Evolutionary conservation across 2,113 vertebrate species (phyloP).

Genomic region (Oncorhynchus kisutch): DNA sequence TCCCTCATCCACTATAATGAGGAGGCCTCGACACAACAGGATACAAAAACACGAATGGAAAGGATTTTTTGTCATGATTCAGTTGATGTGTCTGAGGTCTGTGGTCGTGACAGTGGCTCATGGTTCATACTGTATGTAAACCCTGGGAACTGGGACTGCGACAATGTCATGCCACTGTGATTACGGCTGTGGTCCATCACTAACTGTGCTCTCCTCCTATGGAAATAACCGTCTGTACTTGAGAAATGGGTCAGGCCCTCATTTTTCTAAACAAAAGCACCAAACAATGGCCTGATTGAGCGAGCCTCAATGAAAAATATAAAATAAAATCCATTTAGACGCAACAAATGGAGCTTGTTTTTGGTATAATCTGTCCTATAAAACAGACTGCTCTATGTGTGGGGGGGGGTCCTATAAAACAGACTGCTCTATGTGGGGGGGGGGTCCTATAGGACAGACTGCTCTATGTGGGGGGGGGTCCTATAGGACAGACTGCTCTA

Average conservation of each 20-base stretch:
- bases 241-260: constrained; percentile 42
- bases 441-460: no score
- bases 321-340: background rate
- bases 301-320: constrained; percentile 6
- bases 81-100: background rate
- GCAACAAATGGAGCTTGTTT: background rate
- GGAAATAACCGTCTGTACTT: background rate
- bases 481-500: no score
- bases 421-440: no score
- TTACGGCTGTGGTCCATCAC: background rate
- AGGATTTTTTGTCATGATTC: background rate
- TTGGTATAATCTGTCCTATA: no score
- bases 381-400: no score
- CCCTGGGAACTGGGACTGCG: background rate
- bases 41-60: background rate
- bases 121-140: background rate
- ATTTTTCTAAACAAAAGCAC: constrained; percentile 21
- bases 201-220: background rate
- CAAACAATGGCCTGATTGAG: constrained; percentile 23
- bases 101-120: background rate
- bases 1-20: background rate
- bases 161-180: background rate
- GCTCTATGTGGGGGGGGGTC: no score
- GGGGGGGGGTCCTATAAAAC: no score
- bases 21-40: background rate